Percentiles rank a stretch among this genome's conserved stretches.
phyloP scores from a whole-genome alignment of 2,113 vertebrate genomes.

The Coryphaenoides rupestris region DNA sequence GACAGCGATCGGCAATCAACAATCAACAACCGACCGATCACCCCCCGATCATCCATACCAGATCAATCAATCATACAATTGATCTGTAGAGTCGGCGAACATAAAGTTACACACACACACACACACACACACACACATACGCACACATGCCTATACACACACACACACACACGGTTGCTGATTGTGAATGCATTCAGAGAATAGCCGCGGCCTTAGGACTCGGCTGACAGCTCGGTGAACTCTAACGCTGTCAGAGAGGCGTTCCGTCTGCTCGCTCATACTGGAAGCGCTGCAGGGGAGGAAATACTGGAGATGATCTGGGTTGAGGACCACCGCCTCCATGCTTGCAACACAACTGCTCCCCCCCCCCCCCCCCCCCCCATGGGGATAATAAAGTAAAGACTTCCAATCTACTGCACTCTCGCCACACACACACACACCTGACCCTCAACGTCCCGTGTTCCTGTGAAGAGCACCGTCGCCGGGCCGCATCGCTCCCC shows the following conservation, averaged over 20 bases:
- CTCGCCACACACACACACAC: not conserved
- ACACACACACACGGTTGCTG: conserved; percentile 1
- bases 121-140: not conserved
- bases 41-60: too few relatives aligned
- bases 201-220: conserved; percentile 17
- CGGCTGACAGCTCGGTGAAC: conserved; percentile 37
- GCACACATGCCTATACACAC: conserved; percentile 3
- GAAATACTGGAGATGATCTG: conserved; percentile 29
- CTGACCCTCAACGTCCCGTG: not conserved
- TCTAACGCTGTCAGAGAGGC: conserved; percentile 12
- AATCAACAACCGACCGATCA: not conserved
- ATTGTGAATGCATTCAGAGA: too few relatives aligned
- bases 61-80: not conserved
- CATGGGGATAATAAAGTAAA: too few relatives aligned
- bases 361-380: conserved; percentile 2
- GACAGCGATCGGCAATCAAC: too few relatives aligned
- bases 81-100: not conserved
- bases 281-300: conserved; percentile 13
- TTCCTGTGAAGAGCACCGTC: conserved; percentile 30
- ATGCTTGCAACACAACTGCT: too few relatives aligned
- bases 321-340: conserved; percentile 17
- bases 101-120: conserved; percentile 2
- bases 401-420: not conserved
- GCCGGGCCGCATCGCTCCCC: conserved; percentile 1
- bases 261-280: not conserved